These are phyloP conservation scores for Xiphophorus couchianus DNA, from an alignment of 2,113 vertebrate species.

Conservation along the genomic window DNA sequence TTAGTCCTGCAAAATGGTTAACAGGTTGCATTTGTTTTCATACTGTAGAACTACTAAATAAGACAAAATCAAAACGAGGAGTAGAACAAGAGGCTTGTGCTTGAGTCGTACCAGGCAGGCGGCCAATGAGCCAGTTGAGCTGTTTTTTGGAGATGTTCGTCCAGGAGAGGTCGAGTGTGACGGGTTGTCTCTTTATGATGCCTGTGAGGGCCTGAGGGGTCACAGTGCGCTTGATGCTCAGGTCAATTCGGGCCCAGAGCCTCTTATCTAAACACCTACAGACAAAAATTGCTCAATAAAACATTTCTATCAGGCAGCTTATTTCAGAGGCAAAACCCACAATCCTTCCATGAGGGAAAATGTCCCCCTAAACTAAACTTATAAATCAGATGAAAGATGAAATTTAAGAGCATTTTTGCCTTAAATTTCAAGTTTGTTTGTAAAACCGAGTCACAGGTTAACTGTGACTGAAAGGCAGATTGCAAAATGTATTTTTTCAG, in stretches of 20 bases:
- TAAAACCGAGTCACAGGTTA: too few species aligned
- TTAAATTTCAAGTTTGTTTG: too few species aligned
- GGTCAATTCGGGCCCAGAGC: conserved; percentile 93
- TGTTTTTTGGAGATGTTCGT: conserved; percentile 98
- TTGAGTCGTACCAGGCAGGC: conserved; percentile 85
- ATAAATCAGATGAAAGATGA: not conserved
- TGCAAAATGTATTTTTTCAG: not conserved
- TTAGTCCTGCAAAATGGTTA: conserved; percentile 83
- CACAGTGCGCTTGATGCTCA: conserved; percentile 93
- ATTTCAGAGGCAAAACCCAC: not conserved
- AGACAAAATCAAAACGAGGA: not conserved
- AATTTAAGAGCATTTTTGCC: not conserved
- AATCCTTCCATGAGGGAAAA: not conserved
- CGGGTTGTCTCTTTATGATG: conserved; percentile 95
- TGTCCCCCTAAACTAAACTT: not conserved
- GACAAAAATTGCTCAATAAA: not conserved
- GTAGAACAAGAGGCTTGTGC: not conserved
- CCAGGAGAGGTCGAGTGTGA: conserved; percentile 96
- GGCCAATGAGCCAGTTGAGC: conserved; percentile 94
- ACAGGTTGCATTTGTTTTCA: not conserved
- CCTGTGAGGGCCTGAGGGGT: conserved; percentile 94
- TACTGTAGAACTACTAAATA: not conserved
- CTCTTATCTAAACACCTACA: conserved; percentile 96
- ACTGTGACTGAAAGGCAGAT: too few species aligned
- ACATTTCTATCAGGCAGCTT: not conserved